Base-by-base conservation (phyloP, 2,113 vertebrate species). In the Anser cygnoides region DNA sequence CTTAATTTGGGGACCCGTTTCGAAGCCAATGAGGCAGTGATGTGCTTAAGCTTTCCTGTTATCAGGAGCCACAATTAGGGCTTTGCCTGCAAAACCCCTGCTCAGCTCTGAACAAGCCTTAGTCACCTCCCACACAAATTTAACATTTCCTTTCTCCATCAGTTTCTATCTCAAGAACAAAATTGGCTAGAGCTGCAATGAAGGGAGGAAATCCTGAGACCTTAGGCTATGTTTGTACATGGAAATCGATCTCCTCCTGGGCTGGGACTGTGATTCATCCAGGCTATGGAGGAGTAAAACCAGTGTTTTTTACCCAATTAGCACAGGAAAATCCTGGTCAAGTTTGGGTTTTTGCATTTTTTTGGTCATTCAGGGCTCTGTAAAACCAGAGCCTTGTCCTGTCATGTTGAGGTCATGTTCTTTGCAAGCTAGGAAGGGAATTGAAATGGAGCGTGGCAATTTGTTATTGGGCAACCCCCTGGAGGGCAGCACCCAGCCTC, bases 191-290 rank as follows among this genome's bases (percentile, higher is more conserved):
- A 44, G 46, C 63, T 80, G 74, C 68, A 61, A 55, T 50, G 78
- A 84, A 54, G 23, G 15, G 78, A 79, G 90, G 90, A 90, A 93
- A 87, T 90, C 67, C 91, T 61, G 82, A 93, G 84, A 76, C 87
- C 67, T 91, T 28, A 23, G 79, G 74, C 89, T 66, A 35, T 49
- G 59, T 67, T 71, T 91, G 87, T 76, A 57, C 3, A 28, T 91
- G 84, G 79, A 71, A 91, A 81, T 43, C 1, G 20, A 76, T 84
- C 79, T 84, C 65, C 62, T 43, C 70, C 84, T 76, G 74, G 63
- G 63, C 52, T 75, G 84, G 50, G 71, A 26, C 39, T 22, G 52
- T 22, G 63, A n/a, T 59, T 59, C 62, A 78, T 39, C 54, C 46
- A 50, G 26, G 7, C 62, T 50, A 59, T 0, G 0, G 52, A 70